These are phyloP conservation scores for Mamestra brassicae DNA, from an alignment of 2,888 invertebrate species.

Conservation along the genomic window DNA sequence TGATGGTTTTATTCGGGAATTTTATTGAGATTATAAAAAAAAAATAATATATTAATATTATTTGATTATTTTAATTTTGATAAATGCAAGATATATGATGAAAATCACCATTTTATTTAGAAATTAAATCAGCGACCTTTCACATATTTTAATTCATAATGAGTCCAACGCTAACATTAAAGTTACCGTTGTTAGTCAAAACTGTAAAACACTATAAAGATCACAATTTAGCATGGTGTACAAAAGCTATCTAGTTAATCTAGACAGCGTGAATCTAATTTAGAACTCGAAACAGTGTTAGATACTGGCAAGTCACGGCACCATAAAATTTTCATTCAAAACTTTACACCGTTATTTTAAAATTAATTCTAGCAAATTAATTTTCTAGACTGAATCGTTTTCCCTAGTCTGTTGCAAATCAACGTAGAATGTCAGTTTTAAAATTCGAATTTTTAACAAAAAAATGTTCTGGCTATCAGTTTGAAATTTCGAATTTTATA, in stretches of 20 bases:
- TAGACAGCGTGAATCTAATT: conserved; percentile 56
- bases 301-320: conserved; percentile 50
- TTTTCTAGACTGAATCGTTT: conserved; percentile 31
- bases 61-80: too few relatives aligned
- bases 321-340: conserved; percentile 31
- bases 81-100: too few relatives aligned
- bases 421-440: conserved; percentile 13
- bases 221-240: conserved; percentile 42
- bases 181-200: conserved; percentile 22
- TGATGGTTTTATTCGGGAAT: background rate
- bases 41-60: too few relatives aligned
- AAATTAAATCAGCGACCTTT: background rate
- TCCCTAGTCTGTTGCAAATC: conserved; percentile 24
- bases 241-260: conserved; percentile 57
- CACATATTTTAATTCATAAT: background rate
- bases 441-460: background rate
- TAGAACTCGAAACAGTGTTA: conserved; percentile 45
- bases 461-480: background rate
- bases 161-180: conserved; percentile 10
- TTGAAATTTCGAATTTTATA: background rate
- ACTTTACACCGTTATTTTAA: conserved; percentile 36
- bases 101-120: background rate
- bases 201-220: conserved; percentile 10
- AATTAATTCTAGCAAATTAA: conserved; percentile 29
- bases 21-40: too few relatives aligned